These are phyloP conservation scores for Philotrypesis tridentata DNA, from an alignment of 1,140 invertebrate species.

Conservation along the genomic window DNA sequence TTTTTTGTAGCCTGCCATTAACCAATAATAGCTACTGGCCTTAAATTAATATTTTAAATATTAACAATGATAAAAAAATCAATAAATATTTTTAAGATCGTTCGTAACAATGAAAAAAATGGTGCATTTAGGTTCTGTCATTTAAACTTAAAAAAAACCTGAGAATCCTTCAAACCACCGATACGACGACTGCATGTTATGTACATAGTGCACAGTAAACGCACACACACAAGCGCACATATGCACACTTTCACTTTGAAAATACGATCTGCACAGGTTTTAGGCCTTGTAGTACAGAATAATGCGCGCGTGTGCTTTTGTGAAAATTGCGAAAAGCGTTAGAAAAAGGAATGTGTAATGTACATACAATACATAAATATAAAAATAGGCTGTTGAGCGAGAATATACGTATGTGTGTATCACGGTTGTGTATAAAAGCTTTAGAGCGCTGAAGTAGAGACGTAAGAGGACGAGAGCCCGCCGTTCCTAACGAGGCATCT, in stretches of 20 bases:
- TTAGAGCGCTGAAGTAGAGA: background rate
- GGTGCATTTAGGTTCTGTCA: background rate
- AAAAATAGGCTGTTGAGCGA: constrained; percentile 36
- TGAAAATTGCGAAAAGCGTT: background rate
- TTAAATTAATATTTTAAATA: constrained; percentile 45
- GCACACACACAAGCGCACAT: too few species aligned
- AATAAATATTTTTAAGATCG: constrained; percentile 38
- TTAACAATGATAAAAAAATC: constrained; percentile 44
- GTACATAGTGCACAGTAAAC: too few species aligned
- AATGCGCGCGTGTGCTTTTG: background rate
- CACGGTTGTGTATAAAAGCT: background rate
- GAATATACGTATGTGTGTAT: background rate
- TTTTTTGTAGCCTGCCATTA: constrained; percentile 48
- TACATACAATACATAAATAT: constrained; percentile 40
- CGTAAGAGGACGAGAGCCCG: background rate
- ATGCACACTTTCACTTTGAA: too few species aligned
- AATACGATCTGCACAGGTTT: too few species aligned
- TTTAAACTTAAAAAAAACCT: constrained; percentile 3
- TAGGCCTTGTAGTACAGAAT: background rate
- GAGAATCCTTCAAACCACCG: background rate
- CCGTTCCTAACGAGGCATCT: background rate
- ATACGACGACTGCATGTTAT: background rate
- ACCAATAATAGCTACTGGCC: constrained; percentile 42
- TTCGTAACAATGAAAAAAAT: constrained; percentile 27
- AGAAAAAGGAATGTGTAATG: constrained; percentile 41